Conservation (phyloP, 2,797 vertebrate species). For the Sebastes elongatus region DNA sequence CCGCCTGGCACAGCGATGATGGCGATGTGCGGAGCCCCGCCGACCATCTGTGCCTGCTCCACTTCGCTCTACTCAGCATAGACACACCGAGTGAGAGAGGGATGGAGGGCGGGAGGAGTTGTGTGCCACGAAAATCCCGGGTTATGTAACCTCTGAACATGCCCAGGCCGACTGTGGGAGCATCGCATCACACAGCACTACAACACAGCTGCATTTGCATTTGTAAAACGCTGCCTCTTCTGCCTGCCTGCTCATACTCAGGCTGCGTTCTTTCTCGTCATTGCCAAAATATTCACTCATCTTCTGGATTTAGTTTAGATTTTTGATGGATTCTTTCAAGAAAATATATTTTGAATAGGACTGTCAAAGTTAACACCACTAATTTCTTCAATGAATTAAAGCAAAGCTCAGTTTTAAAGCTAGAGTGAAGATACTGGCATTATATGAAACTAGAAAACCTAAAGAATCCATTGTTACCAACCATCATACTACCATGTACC, state of each 20-base stretch:
- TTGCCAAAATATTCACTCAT: neutral
- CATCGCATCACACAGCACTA: constrained; percentile 5
- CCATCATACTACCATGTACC: too few relatives aligned
- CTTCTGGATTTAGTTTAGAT: neutral
- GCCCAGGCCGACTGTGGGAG: constrained; percentile 22
- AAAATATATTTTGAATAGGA: neutral
- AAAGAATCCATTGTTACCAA: too few relatives aligned
- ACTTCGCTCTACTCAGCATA: neutral
- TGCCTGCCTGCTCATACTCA: neutral
- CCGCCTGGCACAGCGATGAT: constrained; percentile 6
- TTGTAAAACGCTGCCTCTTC: neutral
- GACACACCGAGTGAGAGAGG: neutral
- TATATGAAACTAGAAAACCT: too few relatives aligned
- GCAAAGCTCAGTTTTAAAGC: too few relatives aligned
- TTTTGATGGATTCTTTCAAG: neutral
- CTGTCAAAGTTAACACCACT: neutral
- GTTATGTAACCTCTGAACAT: constrained; percentile 65
- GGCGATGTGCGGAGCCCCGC: constrained; percentile 7
- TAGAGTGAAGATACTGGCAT: too few relatives aligned
- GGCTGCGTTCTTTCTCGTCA: neutral
- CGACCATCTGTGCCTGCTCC: constrained; percentile 66
- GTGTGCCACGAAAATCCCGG: constrained; percentile 31
- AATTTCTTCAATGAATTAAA: too few relatives aligned
- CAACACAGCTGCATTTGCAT: constrained; percentile 25
- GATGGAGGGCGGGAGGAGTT: constrained; percentile 26